A percentile compares a stretch with the other conserved stretches of the same genome.
phyloP scores from a whole-genome alignment of 2,888 invertebrate species.

The Drosophila fulvimacula region DNA sequence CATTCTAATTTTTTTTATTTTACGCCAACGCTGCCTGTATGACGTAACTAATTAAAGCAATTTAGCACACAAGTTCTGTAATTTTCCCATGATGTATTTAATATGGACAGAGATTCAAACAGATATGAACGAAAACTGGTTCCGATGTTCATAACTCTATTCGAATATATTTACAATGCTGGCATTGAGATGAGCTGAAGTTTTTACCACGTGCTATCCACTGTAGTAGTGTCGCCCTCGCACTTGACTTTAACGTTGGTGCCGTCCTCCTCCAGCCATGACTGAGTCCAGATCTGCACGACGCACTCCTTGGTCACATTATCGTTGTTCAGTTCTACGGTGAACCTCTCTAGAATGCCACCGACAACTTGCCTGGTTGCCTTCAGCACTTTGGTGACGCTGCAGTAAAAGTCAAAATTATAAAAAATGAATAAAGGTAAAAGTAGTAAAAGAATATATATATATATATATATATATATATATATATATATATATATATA shows the following conservation, averaged over 20 bases:
- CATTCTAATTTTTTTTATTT: background rate
- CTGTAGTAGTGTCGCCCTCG: slow-evolving; percentile 35
- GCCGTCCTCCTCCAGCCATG: slow-evolving; percentile 59
- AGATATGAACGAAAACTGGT: slow-evolving; percentile 12
- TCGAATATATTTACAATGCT: background rate
- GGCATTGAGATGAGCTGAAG: background rate
- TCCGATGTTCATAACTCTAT: slow-evolving; percentile 2
- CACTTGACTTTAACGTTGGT: slow-evolving; percentile 63
- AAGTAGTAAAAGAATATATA: background rate
- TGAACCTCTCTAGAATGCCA: slow-evolving; percentile 48
- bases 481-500: too few species aligned
- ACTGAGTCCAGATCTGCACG: slow-evolving; percentile 59
- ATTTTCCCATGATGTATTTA: background rate
- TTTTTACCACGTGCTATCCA: slow-evolving; percentile 54
- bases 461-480: background rate
- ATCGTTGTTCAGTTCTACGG: slow-evolving; percentile 56
- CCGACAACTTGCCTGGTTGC: slow-evolving; percentile 68
- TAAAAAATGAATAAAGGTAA: background rate
- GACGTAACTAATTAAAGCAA: background rate
- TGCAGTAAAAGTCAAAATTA: too few species aligned
- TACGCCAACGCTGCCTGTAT: background rate
- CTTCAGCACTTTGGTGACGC: slow-evolving; percentile 54
- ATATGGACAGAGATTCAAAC: background rate
- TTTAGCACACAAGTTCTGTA: background rate
- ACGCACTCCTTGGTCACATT: slow-evolving; percentile 41